Evolutionary conservation across 2,888 invertebrate species (phyloP), one percentile per base, ranked within the genome.

Genomic region (Mimumesa dahlbomi): DNA sequence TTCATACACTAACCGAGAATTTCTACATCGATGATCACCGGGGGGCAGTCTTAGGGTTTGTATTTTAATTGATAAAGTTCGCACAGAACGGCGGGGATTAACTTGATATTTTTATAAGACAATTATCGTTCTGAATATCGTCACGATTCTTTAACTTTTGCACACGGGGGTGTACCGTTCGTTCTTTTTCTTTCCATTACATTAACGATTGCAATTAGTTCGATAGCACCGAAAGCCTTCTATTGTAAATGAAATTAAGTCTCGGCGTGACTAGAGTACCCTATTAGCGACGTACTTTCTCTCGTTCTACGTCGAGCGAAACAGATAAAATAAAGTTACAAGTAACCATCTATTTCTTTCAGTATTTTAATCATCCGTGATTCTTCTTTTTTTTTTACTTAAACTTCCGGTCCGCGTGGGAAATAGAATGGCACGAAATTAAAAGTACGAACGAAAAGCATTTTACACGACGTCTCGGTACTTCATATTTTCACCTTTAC

Each of bases 241-340:
- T 38, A 38, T 40, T 34, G 42, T 53, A 61, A 65, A 53, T 59
- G 52, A 42, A 53, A 65, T 34, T 45, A 45, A 56, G 49, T 31
- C 34, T 43, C 42, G 42, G 48, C 59, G 61, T 54, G 65, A 66
- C 53, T 19, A 13, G 53, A 22, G 34, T 45, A 38, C 38, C 61
- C 42, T 53, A 65, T 66, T 61, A 66, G 25, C 65, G 42, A 4
- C 14, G 36, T 49, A 45, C 61, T 66, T 62, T 66, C 66, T 53
- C 62, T 29, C 38, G 34, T 61, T 49, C 40, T 31, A 42, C 40
- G 45, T 49, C 48, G 25, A n/a, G n/a, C 21, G 7, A 13, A 40
- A 16, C 40, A n/a, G n/a, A n/a, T 34, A 34, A 34, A 34, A 34
- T 34, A 34, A 34, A 7, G n/a, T 7, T 34, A 34, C 34, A 34